Evolutionary conservation across 2,113 vertebrate species (phyloP).

Genomic region (Myrmecophaga tridactyla): DNA sequence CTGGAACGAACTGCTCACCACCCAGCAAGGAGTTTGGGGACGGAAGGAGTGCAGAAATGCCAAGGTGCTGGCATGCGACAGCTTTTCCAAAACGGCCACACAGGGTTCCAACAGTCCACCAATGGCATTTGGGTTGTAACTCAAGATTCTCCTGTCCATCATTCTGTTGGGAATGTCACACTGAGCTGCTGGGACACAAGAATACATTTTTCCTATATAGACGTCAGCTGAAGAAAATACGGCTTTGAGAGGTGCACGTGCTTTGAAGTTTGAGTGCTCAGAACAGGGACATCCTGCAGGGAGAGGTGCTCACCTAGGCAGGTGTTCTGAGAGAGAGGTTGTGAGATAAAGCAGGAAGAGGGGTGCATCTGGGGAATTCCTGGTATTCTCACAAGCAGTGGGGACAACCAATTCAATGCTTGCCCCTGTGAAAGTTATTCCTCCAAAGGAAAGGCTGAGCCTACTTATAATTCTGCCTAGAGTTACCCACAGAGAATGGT

Average conservation of each 20-base stretch:
- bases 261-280: neutral
- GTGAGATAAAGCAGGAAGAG: neutral
- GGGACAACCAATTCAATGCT: too few relatives aligned
- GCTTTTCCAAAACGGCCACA: neutral
- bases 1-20: neutral
- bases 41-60: neutral
- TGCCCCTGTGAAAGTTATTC: too few relatives aligned
- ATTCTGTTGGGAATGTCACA: slow-evolving; percentile 19
- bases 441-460: too few relatives aligned
- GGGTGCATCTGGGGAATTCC: too few relatives aligned
- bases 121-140: neutral
- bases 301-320: neutral
- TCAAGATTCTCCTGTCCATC: neutral
- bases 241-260: neutral
- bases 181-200: neutral
- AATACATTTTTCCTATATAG: neutral
- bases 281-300: neutral
- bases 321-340: neutral
- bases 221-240: neutral
- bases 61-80: neutral
- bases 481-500: too few relatives aligned
- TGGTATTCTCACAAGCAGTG: too few relatives aligned
- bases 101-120: neutral
- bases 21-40: neutral
- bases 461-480: too few relatives aligned